Evolutionary conservation across 2,797 vertebrate species (phyloP), one percentile per base, ranked within the genome.

Genomic region (Hippoglossus hippoglossus): DNA sequence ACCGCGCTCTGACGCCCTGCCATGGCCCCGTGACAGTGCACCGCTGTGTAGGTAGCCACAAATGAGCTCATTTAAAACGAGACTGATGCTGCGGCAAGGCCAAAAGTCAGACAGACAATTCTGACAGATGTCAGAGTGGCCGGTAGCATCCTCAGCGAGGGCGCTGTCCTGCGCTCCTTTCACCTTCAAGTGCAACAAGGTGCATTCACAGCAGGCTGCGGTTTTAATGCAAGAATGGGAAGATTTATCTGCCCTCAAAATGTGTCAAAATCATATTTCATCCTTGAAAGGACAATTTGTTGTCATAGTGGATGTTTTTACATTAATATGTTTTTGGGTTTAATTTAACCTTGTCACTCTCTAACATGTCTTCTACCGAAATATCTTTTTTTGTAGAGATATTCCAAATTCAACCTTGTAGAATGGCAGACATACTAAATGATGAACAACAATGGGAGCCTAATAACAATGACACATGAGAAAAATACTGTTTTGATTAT

Each of bases 11-110:
- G 76, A 64, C 31, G 52, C 72, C n/a, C 77, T 68, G 77, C 76
- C 69, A 66, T 80, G 81, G 68, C 81, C 79, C 85, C 41, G 44
- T 83, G 88, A 84, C 86, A 82, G 63, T 83, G 77, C 83, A 67
- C 79, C 80, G 61, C 77, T 66, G 44, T 70, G 61, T 68, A 74
- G 76, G 80, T 77, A 82, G 69, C 87, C 79, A 87, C 88, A 91
- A 91, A 91, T 86, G 86, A 91, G 90, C 90, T 93, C 67, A 83
- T 91, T 91, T 91, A 89, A 83, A 86, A 71, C 11, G 9, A 73
- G 71, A 54, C 73, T 86, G 78, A 82, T 66, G 68, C 81, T 50
- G 73, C 34, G 2, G 58, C 25, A 39, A 62, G 82, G 80, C 82
- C 81, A 80, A 83, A 83, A 85, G 88, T 88, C 88, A 89, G 67